Conservation (phyloP, 2,888 invertebrate species). For the Dicyrtomina minuta region DNA sequence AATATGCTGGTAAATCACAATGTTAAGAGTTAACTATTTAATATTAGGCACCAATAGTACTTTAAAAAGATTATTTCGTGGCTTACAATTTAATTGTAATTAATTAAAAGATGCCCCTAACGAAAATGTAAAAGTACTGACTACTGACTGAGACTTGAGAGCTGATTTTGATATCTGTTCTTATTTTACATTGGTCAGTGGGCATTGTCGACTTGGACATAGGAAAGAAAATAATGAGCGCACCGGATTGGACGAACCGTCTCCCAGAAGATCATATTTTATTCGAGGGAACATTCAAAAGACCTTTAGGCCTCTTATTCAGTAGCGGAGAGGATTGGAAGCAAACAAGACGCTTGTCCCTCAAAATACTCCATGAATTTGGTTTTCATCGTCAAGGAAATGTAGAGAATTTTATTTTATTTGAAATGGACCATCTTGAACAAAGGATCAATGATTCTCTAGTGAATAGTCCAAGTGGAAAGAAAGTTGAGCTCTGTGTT, state of each 20-base stretch:
- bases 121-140: too few species aligned
- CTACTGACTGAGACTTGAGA: too few species aligned
- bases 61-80: too few species aligned
- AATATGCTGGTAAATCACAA: slow-evolving; percentile 1
- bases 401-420: slow-evolving; percentile 4
- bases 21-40: too few species aligned
- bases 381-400: slow-evolving; percentile 5
- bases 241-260: slow-evolving; percentile 18
- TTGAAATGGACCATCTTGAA: slow-evolving; percentile 13
- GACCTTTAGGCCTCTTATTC: slow-evolving; percentile 17
- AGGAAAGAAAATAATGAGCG: slow-evolving; percentile 6
- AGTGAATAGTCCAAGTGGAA: background rate
- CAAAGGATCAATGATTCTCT: background rate
- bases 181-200: too few species aligned
- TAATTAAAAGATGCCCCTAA: too few species aligned
- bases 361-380: background rate
- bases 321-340: slow-evolving; percentile 11
- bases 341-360: background rate
- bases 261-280: slow-evolving; percentile 4
- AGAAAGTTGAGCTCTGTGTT: background rate
- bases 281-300: slow-evolving; percentile 10
- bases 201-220: slow-evolving; percentile 1
- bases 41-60: too few species aligned
- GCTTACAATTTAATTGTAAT: too few species aligned
- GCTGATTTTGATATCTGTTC: too few species aligned